These are phyloP conservation scores for Chlamydotis undulata DNA, from an alignment of 2,113 vertebrate genomes.

Conservation along the genomic window DNA sequence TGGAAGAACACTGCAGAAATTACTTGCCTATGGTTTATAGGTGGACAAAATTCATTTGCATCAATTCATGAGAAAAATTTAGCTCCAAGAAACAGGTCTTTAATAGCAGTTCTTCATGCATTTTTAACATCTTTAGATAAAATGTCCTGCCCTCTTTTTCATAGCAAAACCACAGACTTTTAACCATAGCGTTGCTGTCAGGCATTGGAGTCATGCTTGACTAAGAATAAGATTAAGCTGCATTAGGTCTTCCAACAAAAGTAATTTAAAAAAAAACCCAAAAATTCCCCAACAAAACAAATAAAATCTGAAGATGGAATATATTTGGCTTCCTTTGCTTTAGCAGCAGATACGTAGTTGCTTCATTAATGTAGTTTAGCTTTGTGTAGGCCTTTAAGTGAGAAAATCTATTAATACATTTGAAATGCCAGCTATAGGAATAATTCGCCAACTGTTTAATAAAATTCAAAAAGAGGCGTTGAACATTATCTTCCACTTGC, in stretches of 20 bases:
- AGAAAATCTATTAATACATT: slow-evolving; percentile 51
- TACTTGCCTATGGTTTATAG: background rate
- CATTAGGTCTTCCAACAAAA: background rate
- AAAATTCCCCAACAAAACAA: background rate
- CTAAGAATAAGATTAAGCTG: slow-evolving; percentile 42
- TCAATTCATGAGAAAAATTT: background rate
- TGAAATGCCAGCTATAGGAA: slow-evolving; percentile 28
- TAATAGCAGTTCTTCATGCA: background rate
- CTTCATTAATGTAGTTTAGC: slow-evolving; percentile 53
- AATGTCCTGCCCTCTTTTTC: background rate
- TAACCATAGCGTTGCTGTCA: background rate
- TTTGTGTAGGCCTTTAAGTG: slow-evolving; percentile 21
- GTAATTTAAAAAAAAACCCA: background rate
- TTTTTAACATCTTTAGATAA: background rate
- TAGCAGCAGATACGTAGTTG: slow-evolving; percentile 8
- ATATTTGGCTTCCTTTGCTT: slow-evolving; percentile 7
- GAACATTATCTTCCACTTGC: background rate
- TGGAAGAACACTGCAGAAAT: background rate
- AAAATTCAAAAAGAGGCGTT: background rate
- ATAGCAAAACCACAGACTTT: background rate
- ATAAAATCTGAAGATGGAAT: background rate
- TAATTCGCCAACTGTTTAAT: background rate
- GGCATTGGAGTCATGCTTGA: background rate
- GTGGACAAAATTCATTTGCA: background rate
- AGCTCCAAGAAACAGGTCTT: background rate